phyloP scores from a whole-genome alignment of 1,140 invertebrate genomes.

The Calycopis cecrops region DNA sequence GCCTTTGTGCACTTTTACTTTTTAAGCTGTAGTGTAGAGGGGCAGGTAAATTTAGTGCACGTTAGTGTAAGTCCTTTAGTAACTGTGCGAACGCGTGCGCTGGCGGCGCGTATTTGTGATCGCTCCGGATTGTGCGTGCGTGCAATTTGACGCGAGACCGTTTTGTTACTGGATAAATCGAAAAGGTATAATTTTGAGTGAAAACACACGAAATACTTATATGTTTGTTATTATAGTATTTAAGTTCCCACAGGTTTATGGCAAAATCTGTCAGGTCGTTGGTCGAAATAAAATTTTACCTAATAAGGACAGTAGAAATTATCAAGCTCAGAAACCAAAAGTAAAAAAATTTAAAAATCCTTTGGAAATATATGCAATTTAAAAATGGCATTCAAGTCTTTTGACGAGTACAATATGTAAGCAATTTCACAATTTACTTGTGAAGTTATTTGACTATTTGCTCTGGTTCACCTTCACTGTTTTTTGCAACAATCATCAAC shows the following conservation, averaged over 20 bases:
- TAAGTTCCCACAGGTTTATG: not conserved
- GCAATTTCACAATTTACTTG: too few species aligned
- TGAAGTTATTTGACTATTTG: too few species aligned
- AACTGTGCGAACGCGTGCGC: conserved; percentile 35
- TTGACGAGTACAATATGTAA: too few species aligned
- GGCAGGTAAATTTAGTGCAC: conserved; percentile 43
- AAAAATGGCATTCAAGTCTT: too few species aligned
- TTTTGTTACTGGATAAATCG: not conserved
- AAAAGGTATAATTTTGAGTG: not conserved
- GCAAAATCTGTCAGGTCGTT: too few species aligned
- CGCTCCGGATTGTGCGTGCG: not conserved
- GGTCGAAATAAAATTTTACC: too few species aligned
- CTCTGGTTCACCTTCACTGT: too few species aligned
- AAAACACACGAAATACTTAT: not conserved
- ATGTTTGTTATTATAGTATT: not conserved
- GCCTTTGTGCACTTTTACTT: conserved; percentile 69
- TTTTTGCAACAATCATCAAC: too few species aligned
- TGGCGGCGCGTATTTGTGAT: conserved; percentile 15
- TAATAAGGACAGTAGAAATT: too few species aligned
- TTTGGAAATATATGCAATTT: too few species aligned
- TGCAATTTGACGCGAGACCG: conserved; percentile 4
- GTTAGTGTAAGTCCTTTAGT: conserved; percentile 40
- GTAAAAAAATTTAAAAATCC: too few species aligned
- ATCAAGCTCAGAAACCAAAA: too few species aligned
- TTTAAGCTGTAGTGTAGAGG: conserved; percentile 47